Conservation (phyloP, 2,797 vertebrate species). For the Tinamus major region DNA sequence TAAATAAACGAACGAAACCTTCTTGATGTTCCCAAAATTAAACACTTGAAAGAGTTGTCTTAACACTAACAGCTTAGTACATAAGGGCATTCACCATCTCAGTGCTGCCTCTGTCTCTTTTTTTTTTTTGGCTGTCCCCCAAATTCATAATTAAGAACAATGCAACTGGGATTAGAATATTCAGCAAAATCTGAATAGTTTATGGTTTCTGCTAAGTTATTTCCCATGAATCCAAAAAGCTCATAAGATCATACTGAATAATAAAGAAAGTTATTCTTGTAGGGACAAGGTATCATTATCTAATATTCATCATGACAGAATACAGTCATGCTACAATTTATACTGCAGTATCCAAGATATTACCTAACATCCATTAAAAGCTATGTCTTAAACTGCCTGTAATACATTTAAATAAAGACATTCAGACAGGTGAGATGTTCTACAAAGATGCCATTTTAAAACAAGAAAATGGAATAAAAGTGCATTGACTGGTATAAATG, state of each 20-base stretch:
- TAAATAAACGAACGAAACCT: background rate
- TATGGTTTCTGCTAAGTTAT: constrained; percentile 39
- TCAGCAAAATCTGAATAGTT: constrained; percentile 49
- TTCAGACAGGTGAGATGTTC: constrained; percentile 24
- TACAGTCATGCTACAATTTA: constrained; percentile 46
- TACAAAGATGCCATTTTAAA: constrained; percentile 42
- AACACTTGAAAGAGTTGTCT: background rate
- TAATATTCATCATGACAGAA: constrained; percentile 46
- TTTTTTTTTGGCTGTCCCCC: background rate
- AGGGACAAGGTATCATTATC: constrained; percentile 32
- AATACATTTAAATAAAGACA: constrained; percentile 46
- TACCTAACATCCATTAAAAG: constrained; percentile 55
- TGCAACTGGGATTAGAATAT: constrained; percentile 48
- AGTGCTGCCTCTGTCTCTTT: constrained; percentile 3
- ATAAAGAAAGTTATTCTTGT: constrained; percentile 60
- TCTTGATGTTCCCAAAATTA: background rate
- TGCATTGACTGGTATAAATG: constrained; percentile 17
- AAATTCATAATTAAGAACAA: constrained; percentile 35
- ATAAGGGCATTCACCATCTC: background rate
- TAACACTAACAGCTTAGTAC: background rate
- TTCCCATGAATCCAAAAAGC: constrained; percentile 23
- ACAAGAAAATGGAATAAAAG: constrained; percentile 26
- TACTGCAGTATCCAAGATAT: constrained; percentile 27
- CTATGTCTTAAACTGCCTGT: constrained; percentile 34
- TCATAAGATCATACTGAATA: constrained; percentile 59